Evolutionary conservation across 2,113 vertebrate genomes (phyloP).

Genomic region (Aviceda subcristata): DNA sequence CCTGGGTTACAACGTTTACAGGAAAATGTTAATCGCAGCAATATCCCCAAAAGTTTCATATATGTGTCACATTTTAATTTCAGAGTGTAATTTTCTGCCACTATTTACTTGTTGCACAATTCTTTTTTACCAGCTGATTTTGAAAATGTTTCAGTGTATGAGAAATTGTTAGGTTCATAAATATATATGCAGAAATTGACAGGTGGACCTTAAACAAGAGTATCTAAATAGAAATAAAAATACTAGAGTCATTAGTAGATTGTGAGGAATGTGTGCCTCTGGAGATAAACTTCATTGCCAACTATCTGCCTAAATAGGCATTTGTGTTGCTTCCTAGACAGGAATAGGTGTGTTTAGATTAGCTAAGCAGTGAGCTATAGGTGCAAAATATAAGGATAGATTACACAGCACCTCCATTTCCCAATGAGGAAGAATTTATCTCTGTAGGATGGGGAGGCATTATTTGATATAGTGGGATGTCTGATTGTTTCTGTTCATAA

Average conservation of each 20-base stretch:
- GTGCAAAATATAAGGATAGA: not conserved
- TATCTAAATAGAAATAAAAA: not conserved
- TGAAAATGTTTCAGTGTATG: not conserved
- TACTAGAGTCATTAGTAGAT: not conserved
- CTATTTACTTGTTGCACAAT: not conserved
- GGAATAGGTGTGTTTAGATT: not conserved
- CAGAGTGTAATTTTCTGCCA: not conserved
- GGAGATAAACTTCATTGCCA: not conserved
- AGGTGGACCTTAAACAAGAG: not conserved
- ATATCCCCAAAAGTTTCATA: not conserved
- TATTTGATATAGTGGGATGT: not conserved
- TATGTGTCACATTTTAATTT: not conserved
- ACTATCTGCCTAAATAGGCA: not conserved
- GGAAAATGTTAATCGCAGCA: conserved; percentile 13
- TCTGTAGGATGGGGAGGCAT: not conserved
- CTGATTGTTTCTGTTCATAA: not conserved
- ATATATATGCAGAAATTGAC: not conserved
- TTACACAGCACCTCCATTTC: not conserved
- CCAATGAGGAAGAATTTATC: not conserved
- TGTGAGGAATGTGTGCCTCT: not conserved
- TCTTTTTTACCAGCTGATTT: not conserved
- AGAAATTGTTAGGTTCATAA: not conserved
- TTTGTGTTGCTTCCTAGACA: not conserved
- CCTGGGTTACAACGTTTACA: not conserved
- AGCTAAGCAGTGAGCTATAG: not conserved